Evolutionary conservation across 1,140 invertebrate species (phyloP), one percentile per base, ranked within the genome.

Genomic region (Drosophila guanche): DNA sequence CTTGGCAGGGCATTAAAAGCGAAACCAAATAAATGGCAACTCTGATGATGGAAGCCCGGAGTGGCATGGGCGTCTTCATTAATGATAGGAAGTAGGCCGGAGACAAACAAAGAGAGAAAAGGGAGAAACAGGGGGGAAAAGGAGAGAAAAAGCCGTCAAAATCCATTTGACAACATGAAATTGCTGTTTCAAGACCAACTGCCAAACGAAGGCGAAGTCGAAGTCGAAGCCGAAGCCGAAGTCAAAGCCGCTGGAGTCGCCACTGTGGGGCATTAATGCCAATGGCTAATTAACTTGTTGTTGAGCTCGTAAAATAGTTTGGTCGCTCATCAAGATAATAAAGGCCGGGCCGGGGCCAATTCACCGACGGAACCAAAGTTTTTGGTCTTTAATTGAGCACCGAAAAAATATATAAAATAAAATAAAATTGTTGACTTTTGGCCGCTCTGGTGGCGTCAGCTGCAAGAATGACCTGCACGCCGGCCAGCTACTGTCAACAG

Each of bases 281-380:
- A 66, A 72, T 60, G 83, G 78, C 83, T 88, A 88, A 88, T 88
- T 88, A 88, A 88, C 84, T 88, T 88, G 84, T 88, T 88, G 84
- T 76, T 81, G 84, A 88, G 83, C 83, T 88, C 83, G 79, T 88
- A 88, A 88, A 88, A 88, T 88, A 88, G 83, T 88, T 83, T 85
- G 83, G 81, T 37, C 81, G 81, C 81, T 85, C 81, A 85, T 85
- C 81, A 85, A 85, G 81, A 85, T 85, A 85, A 86, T 78, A 88
- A 86, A 86, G 65, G 55, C 63, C 58, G 59, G 47, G 52, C 68
- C 70, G 29, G 55, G 60, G 69, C 59, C 69, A 62, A 55, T 43
- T 74, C 54, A 43, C 52, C 61, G 65, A 52, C 29, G 42, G 51
- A 68, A 43, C 50, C 54, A 69, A 57, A 55, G 4, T 37, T 67